Conservation (phyloP, 64 coral and sea anemone genomes). For the Orbicella faveolata region DNA sequence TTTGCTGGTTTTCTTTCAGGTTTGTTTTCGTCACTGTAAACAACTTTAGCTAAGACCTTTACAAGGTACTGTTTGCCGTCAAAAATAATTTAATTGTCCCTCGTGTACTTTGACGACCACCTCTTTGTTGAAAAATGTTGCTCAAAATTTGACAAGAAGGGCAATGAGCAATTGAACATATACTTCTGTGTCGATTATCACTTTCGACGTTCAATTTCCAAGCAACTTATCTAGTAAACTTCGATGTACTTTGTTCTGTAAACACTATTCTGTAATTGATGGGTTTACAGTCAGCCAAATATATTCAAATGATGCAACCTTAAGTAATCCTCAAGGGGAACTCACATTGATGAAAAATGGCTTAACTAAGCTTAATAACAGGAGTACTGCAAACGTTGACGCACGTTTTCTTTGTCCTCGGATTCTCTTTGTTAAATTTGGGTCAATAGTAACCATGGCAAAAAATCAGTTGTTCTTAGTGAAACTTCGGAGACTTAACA, state of each 20-base stretch:
- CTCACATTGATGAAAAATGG: background rate
- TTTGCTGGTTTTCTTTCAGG: too few relatives aligned
- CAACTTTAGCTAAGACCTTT: background rate
- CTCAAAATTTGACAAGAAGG: too few relatives aligned
- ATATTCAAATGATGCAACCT: background rate
- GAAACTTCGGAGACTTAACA: background rate
- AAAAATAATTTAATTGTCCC: too few relatives aligned
- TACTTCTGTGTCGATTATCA: too few relatives aligned
- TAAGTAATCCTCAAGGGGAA: conserved; percentile 9
- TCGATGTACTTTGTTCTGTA: too few relatives aligned
- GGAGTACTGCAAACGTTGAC: background rate
- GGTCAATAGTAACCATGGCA: background rate
- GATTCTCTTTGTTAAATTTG: background rate
- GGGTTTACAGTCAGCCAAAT: background rate
- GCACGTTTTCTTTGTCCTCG: conserved; percentile 17
- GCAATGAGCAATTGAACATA: too few relatives aligned
- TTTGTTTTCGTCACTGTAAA: background rate
- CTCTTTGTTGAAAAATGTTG: background rate
- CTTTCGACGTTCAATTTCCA: too few relatives aligned
- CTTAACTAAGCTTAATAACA: conserved; percentile 3
- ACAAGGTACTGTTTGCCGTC: background rate
- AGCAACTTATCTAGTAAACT: too few relatives aligned
- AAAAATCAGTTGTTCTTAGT: background rate
- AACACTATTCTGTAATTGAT: background rate
- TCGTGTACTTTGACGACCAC: background rate